A percentile compares a stretch with the other conserved stretches of the same genome.
These are phyloP conservation scores for Gymnocypris eckloni DNA, from an alignment of 2,797 vertebrate species.

Conservation along the genomic window DNA sequence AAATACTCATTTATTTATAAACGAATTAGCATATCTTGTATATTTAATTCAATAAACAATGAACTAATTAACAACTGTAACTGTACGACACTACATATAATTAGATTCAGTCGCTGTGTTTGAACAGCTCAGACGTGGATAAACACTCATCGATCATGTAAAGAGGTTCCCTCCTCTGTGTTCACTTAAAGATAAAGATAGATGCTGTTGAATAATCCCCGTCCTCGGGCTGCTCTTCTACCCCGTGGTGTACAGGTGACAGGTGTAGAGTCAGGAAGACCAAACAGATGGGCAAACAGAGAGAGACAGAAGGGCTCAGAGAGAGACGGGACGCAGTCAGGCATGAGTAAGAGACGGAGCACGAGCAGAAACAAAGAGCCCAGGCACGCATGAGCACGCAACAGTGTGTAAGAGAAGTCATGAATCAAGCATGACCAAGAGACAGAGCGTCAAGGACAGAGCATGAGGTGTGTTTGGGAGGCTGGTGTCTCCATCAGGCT, in stretches of 20 bases:
- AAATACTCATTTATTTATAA: not conserved
- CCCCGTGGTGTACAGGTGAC: constrained; percentile 44
- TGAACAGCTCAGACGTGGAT: constrained; percentile 11
- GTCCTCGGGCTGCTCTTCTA: constrained; percentile 10
- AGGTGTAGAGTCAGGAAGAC: constrained; percentile 26
- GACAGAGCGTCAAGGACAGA: not conserved
- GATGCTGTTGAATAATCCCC: constrained; percentile 35
- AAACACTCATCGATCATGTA: constrained; percentile 36
- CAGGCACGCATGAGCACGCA: not conserved
- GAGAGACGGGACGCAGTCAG: constrained; percentile 29
- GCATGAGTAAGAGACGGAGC: constrained; percentile 30
- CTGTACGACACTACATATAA: not conserved
- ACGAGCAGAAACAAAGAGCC: constrained; percentile 21
- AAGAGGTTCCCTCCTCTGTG: constrained; percentile 5
- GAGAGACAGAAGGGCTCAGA: constrained; percentile 35
- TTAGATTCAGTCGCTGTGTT: not conserved
- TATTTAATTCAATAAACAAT: not conserved
- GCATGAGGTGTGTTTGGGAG: no score
- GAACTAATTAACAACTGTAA: not conserved
- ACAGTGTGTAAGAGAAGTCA: constrained; percentile 1
- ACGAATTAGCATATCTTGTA: not conserved
- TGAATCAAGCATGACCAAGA: not conserved
- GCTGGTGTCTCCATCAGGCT: not conserved
- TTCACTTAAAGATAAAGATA: constrained; percentile 28
- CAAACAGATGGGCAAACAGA: constrained; percentile 57